Evolutionary conservation across 2,797 vertebrate genomes (phyloP), one percentile per base, ranked within the genome.

Genomic region (Ara ararauna): DNA sequence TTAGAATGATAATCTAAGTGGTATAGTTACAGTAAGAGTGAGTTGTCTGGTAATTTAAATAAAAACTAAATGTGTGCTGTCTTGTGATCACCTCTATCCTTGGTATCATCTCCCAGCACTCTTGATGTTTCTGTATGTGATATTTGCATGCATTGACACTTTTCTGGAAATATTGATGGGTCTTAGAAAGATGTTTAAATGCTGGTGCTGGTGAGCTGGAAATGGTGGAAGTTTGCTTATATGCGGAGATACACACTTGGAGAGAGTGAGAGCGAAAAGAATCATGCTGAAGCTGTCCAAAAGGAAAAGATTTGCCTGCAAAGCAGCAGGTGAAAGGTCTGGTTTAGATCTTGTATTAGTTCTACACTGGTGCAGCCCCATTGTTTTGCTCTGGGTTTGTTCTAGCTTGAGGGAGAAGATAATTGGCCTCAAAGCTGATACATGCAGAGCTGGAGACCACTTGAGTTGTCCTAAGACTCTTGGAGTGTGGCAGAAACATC

Each of bases 11-110:
- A 80, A 88, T 48, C 40, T 94, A 54, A 89, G 91, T 96, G 96
- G 88, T 90, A 91, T 96, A 97, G 96, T 84, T 94, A 54, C 85
- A 94, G 96, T 96, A 85, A 93, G 96, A 93, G 93, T 94, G 96
- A 94, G 96, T 87, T 89, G 77, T 94, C 87, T 85, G 93, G 78
- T 95, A 77, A 94, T 96, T 94, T 95, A 87, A 94, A 95, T 96
- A 96, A 96, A 94, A 91, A 80, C 78, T 90, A 83, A 93, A 91
- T 9, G 68, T 96, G 94, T 95, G 94, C 93, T 93, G 96, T 97
- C 91, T 83, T 96, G 96, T 96, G 95, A 85, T 87, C 93, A 92
- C 96, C 93, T 87, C 88, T 89, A 58, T 10, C 83, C 91, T 74
- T 68, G 93, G 85, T 71, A 26, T 53, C 93, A 87, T 74, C 87